Base-by-base conservation (phyloP, 1,140 invertebrate species). In the Diachasmimorpha longicaudata region DNA sequence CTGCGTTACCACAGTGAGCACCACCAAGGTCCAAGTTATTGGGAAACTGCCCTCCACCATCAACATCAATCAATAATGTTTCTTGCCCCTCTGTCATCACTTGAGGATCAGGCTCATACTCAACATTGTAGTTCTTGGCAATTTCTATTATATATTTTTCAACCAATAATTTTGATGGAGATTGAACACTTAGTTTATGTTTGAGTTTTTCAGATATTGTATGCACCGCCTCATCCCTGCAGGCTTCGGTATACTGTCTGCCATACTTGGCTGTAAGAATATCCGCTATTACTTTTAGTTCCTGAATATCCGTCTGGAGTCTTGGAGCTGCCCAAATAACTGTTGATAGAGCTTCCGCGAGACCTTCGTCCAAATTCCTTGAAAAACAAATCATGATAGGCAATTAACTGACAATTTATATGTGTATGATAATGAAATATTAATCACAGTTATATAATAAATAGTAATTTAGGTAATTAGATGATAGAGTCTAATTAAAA, bases 71-170 rank as follows among this genome's bases (percentile, higher is more conserved):
- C 55, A 98, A 85, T 79, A 96, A 82, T 31, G 93, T 92, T 88
- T 97, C 95, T 80, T 94, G 91, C 79, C 95, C 95, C 79, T 96
- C 95, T 75, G 93, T 91, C 94, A 98, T 96, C 11, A 97, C 92
- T 89, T 96, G 94, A 79, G 95, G 94, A 92, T 99, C 97, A 16
- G 98, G 96, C 79, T 95, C 94, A 87, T 98, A 99, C 63, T 94
- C 92, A 63, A 99, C 92, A 87, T 97, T 95, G 83, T 97, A 98
- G 86, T 95, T 97, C 85, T 96, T 98, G 4, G 98, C 97, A 80
- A 99, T 99, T 90, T 99, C 98, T 81, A 97, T 95, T 21, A 97
- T 87, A 89, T 98, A 99, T 83, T 96, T 97, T 86, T 99, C 99
- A 58, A 99, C 96, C 10, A 99, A 90, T 72, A 99, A 89, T 86